A percentile compares a stretch with the other conserved stretches of the same genome.
phyloP scores from a whole-genome alignment of 2,888 invertebrate genomes.

The Acanthosepion esculentum region DNA sequence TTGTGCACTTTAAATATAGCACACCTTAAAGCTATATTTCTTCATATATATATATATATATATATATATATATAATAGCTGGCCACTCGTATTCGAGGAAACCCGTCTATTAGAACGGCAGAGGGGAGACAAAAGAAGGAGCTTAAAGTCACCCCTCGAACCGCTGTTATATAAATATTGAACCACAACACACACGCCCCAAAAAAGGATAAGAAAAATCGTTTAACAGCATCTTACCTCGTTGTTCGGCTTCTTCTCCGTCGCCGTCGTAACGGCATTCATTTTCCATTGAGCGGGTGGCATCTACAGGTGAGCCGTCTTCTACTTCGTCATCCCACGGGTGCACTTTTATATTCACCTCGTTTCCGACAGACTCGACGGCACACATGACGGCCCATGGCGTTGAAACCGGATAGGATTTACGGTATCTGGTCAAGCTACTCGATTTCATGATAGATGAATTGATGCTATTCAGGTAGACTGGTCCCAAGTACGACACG shows the following conservation, averaged over 20 bases:
- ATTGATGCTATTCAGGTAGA: slow-evolving; percentile 34
- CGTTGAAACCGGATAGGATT: neutral
- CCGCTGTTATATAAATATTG: too few relatives aligned
- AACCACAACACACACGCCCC: neutral
- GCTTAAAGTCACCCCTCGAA: too few relatives aligned
- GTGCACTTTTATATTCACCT: neutral
- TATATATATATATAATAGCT: too few relatives aligned
- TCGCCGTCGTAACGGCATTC: neutral
- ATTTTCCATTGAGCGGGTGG: neutral
- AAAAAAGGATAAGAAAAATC: neutral
- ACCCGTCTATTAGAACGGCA: too few relatives aligned
- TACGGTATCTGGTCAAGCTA: neutral
- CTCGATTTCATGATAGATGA: neutral
- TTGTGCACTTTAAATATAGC: too few relatives aligned
- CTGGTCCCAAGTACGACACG: slow-evolving; percentile 15
- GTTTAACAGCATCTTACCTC: neutral
- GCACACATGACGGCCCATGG: slow-evolving; percentile 24
- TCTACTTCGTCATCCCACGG: neutral
- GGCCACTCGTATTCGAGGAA: too few relatives aligned
- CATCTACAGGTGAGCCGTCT: neutral
- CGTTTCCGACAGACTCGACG: neutral
- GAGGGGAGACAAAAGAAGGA: too few relatives aligned
- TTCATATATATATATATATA: too few relatives aligned
- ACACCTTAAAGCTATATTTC: too few relatives aligned
- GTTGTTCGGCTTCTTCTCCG: neutral